phyloP scores from a whole-genome alignment of 2,113 vertebrate species.

The Leptocoma aspasia region DNA sequence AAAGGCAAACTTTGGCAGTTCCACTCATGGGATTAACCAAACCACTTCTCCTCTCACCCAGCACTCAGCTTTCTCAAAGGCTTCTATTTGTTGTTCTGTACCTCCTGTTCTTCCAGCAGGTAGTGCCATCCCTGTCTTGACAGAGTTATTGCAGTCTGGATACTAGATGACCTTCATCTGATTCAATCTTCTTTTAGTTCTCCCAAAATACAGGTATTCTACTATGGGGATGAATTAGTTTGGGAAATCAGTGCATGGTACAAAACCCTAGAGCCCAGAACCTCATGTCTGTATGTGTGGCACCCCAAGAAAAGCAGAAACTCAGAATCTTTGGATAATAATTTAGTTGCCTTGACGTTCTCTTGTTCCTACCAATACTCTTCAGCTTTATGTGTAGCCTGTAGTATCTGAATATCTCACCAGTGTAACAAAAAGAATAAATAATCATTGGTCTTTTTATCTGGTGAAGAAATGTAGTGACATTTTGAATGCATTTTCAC shows the following conservation, averaged over 20 bases:
- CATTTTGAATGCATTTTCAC: neutral
- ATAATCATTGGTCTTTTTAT: neutral
- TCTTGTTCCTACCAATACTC: neutral
- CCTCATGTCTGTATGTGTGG: rapidly evolving
- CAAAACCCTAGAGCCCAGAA: neutral
- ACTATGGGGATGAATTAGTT: rapidly evolving
- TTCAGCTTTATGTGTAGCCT: neutral
- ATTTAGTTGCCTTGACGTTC: neutral
- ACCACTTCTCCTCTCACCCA: neutral
- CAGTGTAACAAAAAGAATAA: neutral
- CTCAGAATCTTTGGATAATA: neutral
- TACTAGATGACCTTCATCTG: neutral
- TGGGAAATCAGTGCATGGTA: neutral
- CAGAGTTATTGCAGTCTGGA: neutral
- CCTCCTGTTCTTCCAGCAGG: neutral
- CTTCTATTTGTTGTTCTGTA: neutral
- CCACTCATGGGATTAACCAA: neutral
- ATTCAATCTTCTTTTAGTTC: neutral
- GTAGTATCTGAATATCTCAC: neutral
- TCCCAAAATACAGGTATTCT: neutral
- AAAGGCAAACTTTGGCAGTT: neutral
- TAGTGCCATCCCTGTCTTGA: neutral
- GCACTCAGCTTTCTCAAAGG: neutral
- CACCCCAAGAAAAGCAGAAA: neutral
- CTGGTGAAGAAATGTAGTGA: neutral